phyloP scores from a whole-genome alignment of 2,113 vertebrate species.

The Cranoglanis bouderius region DNA sequence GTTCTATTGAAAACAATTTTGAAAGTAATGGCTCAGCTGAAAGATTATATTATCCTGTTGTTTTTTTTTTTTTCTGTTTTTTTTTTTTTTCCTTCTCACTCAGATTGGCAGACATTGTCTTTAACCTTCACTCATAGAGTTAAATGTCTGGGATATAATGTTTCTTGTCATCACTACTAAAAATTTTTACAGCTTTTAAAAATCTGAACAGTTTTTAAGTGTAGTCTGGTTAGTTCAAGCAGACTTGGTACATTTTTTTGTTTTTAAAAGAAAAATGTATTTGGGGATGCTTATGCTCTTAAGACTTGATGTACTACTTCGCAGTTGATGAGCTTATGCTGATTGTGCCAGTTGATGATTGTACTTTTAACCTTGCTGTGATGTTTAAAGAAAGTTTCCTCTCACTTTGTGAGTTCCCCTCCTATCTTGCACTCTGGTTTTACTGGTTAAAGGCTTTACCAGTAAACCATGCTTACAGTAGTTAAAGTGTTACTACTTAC shows the following conservation, averaged over 20 bases:
- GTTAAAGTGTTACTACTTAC: background rate
- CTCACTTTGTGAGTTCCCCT: background rate
- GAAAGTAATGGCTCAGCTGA: background rate
- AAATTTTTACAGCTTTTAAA: background rate
- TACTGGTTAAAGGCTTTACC: conserved; percentile 3
- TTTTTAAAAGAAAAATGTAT: background rate
- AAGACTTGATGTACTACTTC: background rate
- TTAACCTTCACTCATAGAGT: background rate
- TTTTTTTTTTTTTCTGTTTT: background rate
- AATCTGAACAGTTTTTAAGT: background rate
- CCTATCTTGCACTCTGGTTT: background rate
- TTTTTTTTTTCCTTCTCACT: background rate
- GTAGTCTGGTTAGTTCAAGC: background rate
- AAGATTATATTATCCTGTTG: background rate
- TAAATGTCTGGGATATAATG: background rate
- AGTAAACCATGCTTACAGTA: background rate
- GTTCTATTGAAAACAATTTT: background rate
- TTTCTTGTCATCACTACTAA: background rate
- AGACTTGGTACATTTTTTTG: background rate
- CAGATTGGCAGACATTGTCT: background rate
- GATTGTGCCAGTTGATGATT: background rate
- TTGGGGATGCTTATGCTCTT: background rate
- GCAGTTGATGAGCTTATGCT: background rate
- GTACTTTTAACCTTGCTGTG: conserved; percentile 16
- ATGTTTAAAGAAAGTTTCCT: conserved; percentile 20